Evolutionary conservation across 37 sponge, comb jelly and placozoan genomes (phyloP), one percentile per base, ranked within the genome.

Genomic region (Geodia barretti): DNA sequence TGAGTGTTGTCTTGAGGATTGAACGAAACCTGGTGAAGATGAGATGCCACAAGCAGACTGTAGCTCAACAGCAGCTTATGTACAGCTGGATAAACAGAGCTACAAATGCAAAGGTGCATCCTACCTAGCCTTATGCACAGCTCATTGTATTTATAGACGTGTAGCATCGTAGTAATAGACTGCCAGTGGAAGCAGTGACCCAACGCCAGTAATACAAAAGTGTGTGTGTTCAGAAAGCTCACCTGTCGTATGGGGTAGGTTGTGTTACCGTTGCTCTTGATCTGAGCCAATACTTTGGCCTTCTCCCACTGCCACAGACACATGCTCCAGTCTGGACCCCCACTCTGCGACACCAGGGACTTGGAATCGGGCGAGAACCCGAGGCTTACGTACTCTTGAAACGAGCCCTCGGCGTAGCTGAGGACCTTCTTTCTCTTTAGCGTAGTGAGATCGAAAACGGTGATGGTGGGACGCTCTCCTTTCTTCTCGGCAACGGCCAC

Each of bases 271-370:
- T 94, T 83, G 29, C 89, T 86, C 70, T 96, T 98, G 66, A 81
- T 62, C 3, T 88, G 40, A 31, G 98, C 96, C 90, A 96, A 91
- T 30, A 82, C 66, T 41, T 96, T 98, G 34, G 94, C 75, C 78
- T 98, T 98, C 80, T 98, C 98, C 98, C 98, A 98, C 8, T 90
- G 90, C 98, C 98, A 98, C 70, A 94, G 93, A 29, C 83, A 80
- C 68, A 97, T 63, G 3, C 73, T 86, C 97, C 95, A 93, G 47
- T 87, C 91, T 14, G 90, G 90, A 7, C 67, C 26, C 54, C 75
- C 83, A 20, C 85, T 74, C 64, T 96, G 98, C 30, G 94, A 82
- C 4, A 89, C 79, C 17, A 98, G 88, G 77, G 86, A 98, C 77
- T 98, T 98, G 54, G 95, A 93, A 79, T 98, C 98, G 20, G 98